Percentiles rank a stretch among this genome's conserved stretches.
Evolutionary conservation across 2,888 invertebrate genomes (phyloP).

Genomic region (Lasioglossum pauxillum): DNA sequence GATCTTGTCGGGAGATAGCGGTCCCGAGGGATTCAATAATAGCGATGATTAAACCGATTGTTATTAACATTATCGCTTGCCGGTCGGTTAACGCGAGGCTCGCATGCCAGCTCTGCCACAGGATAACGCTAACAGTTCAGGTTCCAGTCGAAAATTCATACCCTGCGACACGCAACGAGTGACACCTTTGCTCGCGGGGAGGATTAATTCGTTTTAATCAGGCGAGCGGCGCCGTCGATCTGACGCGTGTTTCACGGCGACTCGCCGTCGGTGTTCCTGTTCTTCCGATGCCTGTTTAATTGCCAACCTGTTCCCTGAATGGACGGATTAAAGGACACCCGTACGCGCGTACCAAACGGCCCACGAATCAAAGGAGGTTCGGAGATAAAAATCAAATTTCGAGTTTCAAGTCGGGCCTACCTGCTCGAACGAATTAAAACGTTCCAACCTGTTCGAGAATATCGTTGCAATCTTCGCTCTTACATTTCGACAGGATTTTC

Average conservation of each 20-base stretch:
- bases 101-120: conserved; percentile 1
- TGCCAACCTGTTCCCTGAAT: conserved; percentile 38
- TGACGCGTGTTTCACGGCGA: conserved; percentile 60
- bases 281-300: conserved; percentile 47
- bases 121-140: background rate
- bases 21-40: conserved; percentile 5
- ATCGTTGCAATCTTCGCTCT: background rate
- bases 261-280: conserved; percentile 39
- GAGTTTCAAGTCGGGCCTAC: background rate
- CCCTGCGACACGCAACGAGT: conserved; percentile 62
- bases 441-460: background rate
- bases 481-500: background rate
- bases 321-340: background rate
- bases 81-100: conserved; percentile 32
- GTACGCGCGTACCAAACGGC: background rate
- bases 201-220: conserved; percentile 68
- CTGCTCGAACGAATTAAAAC: background rate
- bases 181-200: conserved; percentile 39
- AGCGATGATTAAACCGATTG: conserved; percentile 29
- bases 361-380: background rate
- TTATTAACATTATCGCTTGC: conserved; percentile 27
- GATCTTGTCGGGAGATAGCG: conserved; percentile 41
- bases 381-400: background rate
- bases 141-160: conserved; percentile 47
- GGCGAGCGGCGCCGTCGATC: conserved; percentile 62